Conservation (phyloP, 2,113 vertebrate species). For the Geococcyx californianus region DNA sequence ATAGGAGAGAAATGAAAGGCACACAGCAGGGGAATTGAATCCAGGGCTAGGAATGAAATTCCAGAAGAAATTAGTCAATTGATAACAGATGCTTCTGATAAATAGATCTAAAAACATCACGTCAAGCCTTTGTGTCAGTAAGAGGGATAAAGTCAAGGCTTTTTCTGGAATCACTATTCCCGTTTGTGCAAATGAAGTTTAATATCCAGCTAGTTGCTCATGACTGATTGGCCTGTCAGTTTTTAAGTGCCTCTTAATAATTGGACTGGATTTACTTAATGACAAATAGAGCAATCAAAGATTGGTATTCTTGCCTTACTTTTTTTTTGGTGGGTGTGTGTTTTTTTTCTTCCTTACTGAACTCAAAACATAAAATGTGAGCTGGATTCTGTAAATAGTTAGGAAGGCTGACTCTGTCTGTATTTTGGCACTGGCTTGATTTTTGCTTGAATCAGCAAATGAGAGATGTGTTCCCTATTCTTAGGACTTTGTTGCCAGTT, state of each 20-base stretch:
- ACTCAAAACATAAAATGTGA: not conserved
- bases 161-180: not conserved
- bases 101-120: constrained; percentile 43
- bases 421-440: constrained; percentile 31
- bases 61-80: constrained; percentile 38
- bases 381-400: constrained; percentile 41
- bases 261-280: constrained; percentile 32
- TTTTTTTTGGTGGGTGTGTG: not conserved
- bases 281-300: not conserved
- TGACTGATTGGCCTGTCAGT: not conserved
- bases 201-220: not conserved
- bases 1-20: constrained; percentile 23
- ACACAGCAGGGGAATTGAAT: constrained; percentile 10
- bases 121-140: not conserved
- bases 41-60: constrained; percentile 5
- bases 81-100: constrained; percentile 52
- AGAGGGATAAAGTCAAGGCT: not conserved
- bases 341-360: not conserved
- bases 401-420: not conserved
- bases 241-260: not conserved
- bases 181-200: constrained; percentile 4
- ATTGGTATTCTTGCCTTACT: not conserved
- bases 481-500: not conserved
- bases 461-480: constrained; percentile 27
- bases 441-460: constrained; percentile 38